Evolutionary conservation across 2,113 vertebrate genomes (phyloP).

Genomic region (Orcinus orca): DNA sequence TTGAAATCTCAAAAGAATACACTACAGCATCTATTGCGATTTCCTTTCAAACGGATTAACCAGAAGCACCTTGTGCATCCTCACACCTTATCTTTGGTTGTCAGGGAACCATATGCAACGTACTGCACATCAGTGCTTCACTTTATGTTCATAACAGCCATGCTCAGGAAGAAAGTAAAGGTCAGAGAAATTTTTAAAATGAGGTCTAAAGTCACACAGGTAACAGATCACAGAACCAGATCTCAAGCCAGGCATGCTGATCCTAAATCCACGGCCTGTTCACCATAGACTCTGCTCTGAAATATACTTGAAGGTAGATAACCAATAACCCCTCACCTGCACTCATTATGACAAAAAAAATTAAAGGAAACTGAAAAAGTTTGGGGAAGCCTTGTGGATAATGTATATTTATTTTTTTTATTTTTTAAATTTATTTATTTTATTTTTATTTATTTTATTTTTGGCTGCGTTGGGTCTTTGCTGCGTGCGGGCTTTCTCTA

Average conservation of each 20-base stretch:
- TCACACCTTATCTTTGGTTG: neutral
- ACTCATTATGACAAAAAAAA: neutral
- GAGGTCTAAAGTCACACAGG: neutral
- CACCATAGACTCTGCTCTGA: neutral
- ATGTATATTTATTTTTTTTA: neutral
- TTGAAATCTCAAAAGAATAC: slow-evolving; percentile 17
- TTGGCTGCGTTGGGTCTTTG: no score
- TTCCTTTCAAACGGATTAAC: neutral
- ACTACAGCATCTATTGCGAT: neutral
- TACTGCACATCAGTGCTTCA: neutral
- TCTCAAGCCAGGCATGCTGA: neutral
- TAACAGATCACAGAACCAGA: neutral
- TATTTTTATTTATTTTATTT: no score
- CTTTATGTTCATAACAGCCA: neutral
- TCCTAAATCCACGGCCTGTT: neutral
- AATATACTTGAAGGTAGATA: neutral
- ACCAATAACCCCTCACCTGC: neutral
- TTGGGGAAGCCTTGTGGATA: neutral
- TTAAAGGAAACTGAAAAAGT: slow-evolving; percentile 24
- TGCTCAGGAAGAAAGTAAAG: neutral
- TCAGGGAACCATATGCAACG: neutral
- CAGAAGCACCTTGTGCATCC: neutral
- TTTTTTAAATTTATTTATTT: no score
- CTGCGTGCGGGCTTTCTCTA: no score
- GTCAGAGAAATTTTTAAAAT: neutral